Base-by-base conservation (phyloP, 2,888 invertebrate genomes). In the Phalera bucephala region DNA sequence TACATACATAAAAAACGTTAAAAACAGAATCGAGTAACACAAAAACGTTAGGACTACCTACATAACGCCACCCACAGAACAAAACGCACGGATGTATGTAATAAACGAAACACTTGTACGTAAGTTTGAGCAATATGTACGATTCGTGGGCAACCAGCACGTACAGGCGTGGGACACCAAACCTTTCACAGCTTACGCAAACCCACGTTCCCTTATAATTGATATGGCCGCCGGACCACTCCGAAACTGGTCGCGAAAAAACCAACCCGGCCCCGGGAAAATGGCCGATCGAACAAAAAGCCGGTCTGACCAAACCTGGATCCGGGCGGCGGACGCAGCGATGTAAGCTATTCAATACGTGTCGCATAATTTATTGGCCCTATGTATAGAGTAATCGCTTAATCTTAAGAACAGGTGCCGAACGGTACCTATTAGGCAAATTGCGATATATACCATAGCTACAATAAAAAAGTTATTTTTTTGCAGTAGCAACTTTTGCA, bases 181-280 rank as follows among this genome's bases (percentile, higher is more conserved):
- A 40, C 49, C 72, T 72, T 77, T 75, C 74, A 71, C 73, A 55
- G 57, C 41, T 72, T 74, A 72, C 73, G 70, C 71, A 76, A 65
- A 42, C 43, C 61, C 57, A 60, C 72, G 75, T 73, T 73, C 72
- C 72, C 67, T 64, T 68, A 70, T 80, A 80, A 80, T 78, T 80
- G 75, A 77, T 71, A 80, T 66, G 56, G 70, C 59, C 54, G 53
- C 52, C 45, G 46, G 47, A 59, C 65, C 35, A 55, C 62, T 59
- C 65, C 54, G 55, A 63, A 73, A 70, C 64, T 61, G 60, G 64
- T 52, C 48, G 44, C 46, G 47, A 69, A 68, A 49, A 57, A 67
- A 67, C 57, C 48, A 46, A 52, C 46, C 50, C 52, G 37, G 50
- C 39, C 52, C 44, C 51, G 38, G 41, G 45, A 44, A 52, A 52